Base-by-base conservation (phyloP, 2,113 vertebrate species). In the Oreocharis arfaki region DNA sequence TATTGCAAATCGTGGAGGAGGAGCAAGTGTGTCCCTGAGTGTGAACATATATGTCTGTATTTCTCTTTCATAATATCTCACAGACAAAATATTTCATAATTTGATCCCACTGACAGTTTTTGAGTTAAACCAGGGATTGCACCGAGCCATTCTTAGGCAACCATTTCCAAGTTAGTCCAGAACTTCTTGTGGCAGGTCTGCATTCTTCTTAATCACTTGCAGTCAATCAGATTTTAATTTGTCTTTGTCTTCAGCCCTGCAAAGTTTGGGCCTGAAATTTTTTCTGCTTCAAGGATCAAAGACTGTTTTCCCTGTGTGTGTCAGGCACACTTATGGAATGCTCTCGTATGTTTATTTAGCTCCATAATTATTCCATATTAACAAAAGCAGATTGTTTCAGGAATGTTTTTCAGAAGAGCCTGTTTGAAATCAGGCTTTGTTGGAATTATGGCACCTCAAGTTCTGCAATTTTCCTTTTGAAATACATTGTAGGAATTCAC, bases 161-260 rank as follows among this genome's bases (percentile, higher is more conserved):
- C 61, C 9, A n/a, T 55, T 91, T 96, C 57, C 65, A 76, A 33
- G 22, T 57, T 73, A 57, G 61, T 56, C 77, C 46, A 89, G 53
- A 33, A 39, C 32, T 94, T 41, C 28, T 85, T 79, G 46, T 69
- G 74, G 75, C 91, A 96, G 95, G 61, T 95, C 80, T 93, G 85
- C 86, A 89, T 92, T 96, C 37, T 92, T 88, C 86, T 96, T 91
- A 95, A 89, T 73, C 61, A 77, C 47, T 96, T 96, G 92, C 71
- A 97, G 95, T 97, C 96, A 97, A 83, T 95, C 73, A 95, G 94
- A 95, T 89, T 87, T 93, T 94, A 96, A 97, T 96, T 97, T 95
- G 47, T 93, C 94, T 97, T 74, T 84, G 84, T 80, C 92, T 96
- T 93, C 83, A 82, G 70, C 76, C 52, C 82, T 77, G 64, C 53